These are phyloP conservation scores for Lepidostoma basale DNA, from an alignment of 1,140 invertebrate species.

Conservation along the genomic window DNA sequence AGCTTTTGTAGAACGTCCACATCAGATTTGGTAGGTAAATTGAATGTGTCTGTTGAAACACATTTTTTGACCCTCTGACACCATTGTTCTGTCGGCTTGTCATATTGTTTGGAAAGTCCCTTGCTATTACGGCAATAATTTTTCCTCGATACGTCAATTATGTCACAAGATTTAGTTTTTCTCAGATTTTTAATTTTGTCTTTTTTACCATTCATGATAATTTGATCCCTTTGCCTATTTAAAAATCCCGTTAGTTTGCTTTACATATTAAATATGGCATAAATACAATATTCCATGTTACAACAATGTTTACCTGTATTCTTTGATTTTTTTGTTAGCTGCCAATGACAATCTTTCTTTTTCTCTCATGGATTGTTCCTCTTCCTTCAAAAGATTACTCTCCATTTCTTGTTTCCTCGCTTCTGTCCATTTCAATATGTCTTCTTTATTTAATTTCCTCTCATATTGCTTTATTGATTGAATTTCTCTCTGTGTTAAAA, in stretches of 20 bases:
- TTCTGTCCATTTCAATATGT: conserved; percentile 30
- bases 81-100: conserved; percentile 34
- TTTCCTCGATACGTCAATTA: background rate
- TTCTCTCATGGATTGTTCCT: conserved; percentile 16
- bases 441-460: conserved; percentile 23
- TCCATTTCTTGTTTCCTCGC: conserved; percentile 22
- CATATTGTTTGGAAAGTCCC: background rate
- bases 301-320: conserved; percentile 40
- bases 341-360: conserved; percentile 4
- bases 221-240: conserved; percentile 20
- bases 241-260: background rate
- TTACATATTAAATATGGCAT: background rate
- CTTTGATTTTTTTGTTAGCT: conserved; percentile 40
- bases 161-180: conserved; percentile 11
- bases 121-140: background rate
- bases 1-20: conserved; percentile 38
- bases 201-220: conserved; percentile 7
- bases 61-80: conserved; percentile 21
- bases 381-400: conserved; percentile 1
- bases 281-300: background rate
- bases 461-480: background rate
- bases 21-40: background rate
- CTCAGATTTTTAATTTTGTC: conserved; percentile 17
- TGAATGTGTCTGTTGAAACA: background rate
- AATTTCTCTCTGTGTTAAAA: background rate